Evolutionary conservation across 1,140 invertebrate genomes (phyloP).

Genomic region (Phocides pigmalion): DNA sequence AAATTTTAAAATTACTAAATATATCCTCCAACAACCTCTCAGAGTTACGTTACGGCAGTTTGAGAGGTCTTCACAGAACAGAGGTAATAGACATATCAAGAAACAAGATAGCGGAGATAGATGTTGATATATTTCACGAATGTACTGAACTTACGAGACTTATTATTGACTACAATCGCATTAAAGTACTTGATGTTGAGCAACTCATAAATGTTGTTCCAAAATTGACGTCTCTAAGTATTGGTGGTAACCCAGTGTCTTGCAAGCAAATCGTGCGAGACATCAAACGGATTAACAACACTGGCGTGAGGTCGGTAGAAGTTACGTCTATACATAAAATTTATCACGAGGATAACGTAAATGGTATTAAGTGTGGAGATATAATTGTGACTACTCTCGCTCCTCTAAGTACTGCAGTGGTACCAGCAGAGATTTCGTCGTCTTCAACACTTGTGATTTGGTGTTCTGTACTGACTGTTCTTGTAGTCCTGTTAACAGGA

Average conservation of each 20-base stretch:
- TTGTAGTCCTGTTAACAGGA: conserved; percentile 36
- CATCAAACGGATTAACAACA: conserved; percentile 46
- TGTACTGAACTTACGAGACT: conserved; percentile 57
- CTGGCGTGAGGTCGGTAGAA: conserved; percentile 44
- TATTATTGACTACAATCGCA: conserved; percentile 65
- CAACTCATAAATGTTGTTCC: conserved; percentile 47
- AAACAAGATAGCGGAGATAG: conserved; percentile 55
- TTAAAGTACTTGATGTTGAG: conserved; percentile 59
- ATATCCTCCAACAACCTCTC: conserved; percentile 59
- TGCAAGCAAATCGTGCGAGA: conserved; percentile 66
- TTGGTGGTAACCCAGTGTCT: conserved; percentile 66
- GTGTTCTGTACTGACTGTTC: conserved; percentile 40
- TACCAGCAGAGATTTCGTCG: background rate
- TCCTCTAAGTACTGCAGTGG: background rate
- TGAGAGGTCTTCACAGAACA: conserved; percentile 59
- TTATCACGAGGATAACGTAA: conserved; percentile 72
- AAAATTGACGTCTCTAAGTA: conserved; percentile 57
- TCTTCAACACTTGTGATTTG: conserved; percentile 34
- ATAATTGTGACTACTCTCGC: conserved; percentile 22
- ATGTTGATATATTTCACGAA: conserved; percentile 68
- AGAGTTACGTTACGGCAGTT: conserved; percentile 58
- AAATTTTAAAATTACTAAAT: conserved; percentile 63
- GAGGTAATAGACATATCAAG: conserved; percentile 65
- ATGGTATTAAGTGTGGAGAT: conserved; percentile 67
- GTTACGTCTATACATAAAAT: conserved; percentile 67